Conservation (phyloP, 2,888 invertebrate species). For the Eurytoma adleriae region DNA sequence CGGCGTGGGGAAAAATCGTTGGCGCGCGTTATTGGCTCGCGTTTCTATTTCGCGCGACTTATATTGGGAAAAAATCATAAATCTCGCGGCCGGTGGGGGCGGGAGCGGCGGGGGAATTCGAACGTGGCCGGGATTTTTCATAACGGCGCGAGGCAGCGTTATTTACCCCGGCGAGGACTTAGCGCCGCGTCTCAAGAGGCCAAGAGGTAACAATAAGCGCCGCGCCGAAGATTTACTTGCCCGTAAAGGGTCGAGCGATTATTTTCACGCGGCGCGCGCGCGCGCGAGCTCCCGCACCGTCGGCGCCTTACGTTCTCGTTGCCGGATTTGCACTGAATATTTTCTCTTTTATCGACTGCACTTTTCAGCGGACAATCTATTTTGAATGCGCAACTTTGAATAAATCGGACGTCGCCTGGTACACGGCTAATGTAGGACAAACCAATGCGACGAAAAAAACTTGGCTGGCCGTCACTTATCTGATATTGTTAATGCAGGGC, state of each 20-base stretch:
- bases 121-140: slow-evolving; percentile 25
- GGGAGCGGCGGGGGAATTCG: neutral
- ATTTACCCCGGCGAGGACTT: slow-evolving; percentile 18
- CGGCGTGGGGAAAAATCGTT: slow-evolving; percentile 31
- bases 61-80: slow-evolving; percentile 32
- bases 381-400: too few species aligned
- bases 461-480: too few species aligned
- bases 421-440: too few species aligned
- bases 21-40: slow-evolving; percentile 24
- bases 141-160: slow-evolving; percentile 1
- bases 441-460: too few species aligned
- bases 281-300: neutral
- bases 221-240: neutral
- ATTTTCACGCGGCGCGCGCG: neutral
- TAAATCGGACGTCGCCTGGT: too few species aligned
- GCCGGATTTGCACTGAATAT: too few species aligned
- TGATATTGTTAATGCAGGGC: too few species aligned
- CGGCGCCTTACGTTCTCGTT: too few species aligned
- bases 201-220: neutral
- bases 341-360: too few species aligned
- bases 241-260: neutral
- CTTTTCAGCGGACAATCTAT: too few species aligned
- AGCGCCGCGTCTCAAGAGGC: neutral
- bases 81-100: neutral
- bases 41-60: slow-evolving; percentile 35